Conservation (phyloP, 2,888 invertebrate genomes). For the Phengaris arion region DNA sequence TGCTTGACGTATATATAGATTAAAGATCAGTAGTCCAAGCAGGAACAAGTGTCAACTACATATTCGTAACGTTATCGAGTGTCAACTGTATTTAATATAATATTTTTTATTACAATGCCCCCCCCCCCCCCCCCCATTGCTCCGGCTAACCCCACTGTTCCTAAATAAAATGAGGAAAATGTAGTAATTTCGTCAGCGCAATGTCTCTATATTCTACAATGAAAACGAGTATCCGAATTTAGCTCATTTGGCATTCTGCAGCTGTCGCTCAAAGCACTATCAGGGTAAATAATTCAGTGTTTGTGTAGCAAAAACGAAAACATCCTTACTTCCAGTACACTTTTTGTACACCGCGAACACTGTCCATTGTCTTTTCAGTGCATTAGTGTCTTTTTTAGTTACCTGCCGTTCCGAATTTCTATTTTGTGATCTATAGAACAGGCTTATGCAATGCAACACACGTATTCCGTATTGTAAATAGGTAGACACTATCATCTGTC, state of each 20-base stretch:
- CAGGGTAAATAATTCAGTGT: conserved; percentile 11
- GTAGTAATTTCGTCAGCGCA: not conserved
- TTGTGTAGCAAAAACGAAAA: not conserved
- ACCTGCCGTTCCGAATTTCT: not conserved
- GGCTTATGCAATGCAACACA: not conserved
- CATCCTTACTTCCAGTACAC: not conserved
- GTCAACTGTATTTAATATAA: too few species aligned
- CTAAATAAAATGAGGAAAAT: not conserved
- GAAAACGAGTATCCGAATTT: conserved; percentile 1
- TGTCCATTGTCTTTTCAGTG: not conserved
- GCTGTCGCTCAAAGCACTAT: conserved; percentile 4
- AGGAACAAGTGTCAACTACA: too few species aligned
- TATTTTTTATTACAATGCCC: too few species aligned
- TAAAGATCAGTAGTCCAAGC: too few species aligned
- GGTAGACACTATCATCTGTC: too few species aligned
- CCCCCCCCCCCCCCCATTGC: too few species aligned
- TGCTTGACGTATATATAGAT: too few species aligned
- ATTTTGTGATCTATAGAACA: not conserved
- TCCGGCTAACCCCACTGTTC: too few species aligned
- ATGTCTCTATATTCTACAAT: not conserved
- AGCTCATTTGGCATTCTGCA: not conserved
- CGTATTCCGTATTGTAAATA: not conserved
- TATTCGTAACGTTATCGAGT: too few species aligned
- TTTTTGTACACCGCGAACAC: not conserved
- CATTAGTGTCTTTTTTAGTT: not conserved